These are phyloP conservation scores for Xiphorhynchus erythropygius DNA, from an alignment of 2,797 vertebrate genomes.

Conservation along the genomic window DNA sequence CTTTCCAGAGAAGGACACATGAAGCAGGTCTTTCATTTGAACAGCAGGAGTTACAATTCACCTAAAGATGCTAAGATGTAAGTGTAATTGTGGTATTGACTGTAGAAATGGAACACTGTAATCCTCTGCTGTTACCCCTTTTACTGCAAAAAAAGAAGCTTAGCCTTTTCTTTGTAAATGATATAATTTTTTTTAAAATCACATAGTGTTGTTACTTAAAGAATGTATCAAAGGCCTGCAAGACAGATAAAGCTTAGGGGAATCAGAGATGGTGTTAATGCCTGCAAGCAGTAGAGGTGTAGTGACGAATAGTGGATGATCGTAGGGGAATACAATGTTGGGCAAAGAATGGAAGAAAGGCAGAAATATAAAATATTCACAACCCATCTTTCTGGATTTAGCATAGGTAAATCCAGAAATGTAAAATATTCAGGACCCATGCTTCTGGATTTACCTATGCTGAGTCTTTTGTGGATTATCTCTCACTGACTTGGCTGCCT, in stretches of 20 bases:
- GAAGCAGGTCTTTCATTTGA: background rate
- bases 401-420: background rate
- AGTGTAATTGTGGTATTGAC: background rate
- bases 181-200: background rate
- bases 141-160: background rate
- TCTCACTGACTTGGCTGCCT: background rate
- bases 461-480: background rate
- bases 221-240: background rate
- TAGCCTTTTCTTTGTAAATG: background rate
- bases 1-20: background rate
- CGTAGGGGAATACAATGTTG: background rate
- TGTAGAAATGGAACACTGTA: background rate
- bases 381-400: background rate
- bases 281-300: background rate
- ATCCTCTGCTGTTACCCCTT: background rate
- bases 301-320: background rate
- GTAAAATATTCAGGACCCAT: background rate
- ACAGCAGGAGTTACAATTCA: background rate
- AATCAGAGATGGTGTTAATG: background rate
- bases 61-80: background rate
- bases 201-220: background rate
- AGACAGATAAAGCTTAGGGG: background rate
- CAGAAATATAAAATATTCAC: background rate
- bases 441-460: background rate
- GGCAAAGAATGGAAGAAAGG: background rate